A percentile compares a stretch with the other conserved stretches of the same genome.
Evolutionary conservation across 2,113 vertebrate species (phyloP).

Genomic region (Saccopteryx bilineata): DNA sequence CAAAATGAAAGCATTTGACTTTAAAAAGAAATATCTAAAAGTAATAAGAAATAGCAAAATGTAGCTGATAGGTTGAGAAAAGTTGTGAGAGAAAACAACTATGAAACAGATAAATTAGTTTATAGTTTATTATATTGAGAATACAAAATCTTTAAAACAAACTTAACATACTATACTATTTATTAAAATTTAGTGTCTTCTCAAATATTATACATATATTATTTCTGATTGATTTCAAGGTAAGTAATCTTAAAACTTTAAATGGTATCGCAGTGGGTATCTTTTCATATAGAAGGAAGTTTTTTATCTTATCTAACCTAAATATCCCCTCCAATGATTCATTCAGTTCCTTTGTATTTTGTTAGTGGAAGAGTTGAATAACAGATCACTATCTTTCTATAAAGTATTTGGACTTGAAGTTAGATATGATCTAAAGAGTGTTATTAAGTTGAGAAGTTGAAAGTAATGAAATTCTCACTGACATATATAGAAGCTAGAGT

Average conservation of each 20-base stretch:
- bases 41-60: not conserved
- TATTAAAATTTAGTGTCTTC: not conserved
- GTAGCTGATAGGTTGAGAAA: not conserved
- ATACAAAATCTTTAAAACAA: slow-evolving; percentile 7
- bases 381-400: slow-evolving; percentile 41
- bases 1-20: not conserved
- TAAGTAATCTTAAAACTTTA: slow-evolving; percentile 24
- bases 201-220: not conserved
- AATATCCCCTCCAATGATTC: not conserved
- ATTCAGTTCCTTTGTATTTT: slow-evolving; percentile 15
- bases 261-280: not conserved
- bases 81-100: not conserved
- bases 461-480: slow-evolving; percentile 33
- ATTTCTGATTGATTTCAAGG: slow-evolving; percentile 25
- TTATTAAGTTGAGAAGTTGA: not conserved
- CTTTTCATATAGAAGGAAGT: not conserved
- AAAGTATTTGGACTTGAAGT: slow-evolving; percentile 37
- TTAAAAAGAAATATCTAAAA: not conserved
- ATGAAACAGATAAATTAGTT: not conserved
- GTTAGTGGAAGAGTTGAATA: not conserved
- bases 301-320: slow-evolving; percentile 31
- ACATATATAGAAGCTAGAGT: not conserved
- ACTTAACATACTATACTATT: not conserved
- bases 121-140: not conserved
- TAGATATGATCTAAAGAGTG: slow-evolving; percentile 20